Evolutionary conservation across 1,140 invertebrate genomes (phyloP).

Genomic region (Leptoteleia sp.): DNA sequence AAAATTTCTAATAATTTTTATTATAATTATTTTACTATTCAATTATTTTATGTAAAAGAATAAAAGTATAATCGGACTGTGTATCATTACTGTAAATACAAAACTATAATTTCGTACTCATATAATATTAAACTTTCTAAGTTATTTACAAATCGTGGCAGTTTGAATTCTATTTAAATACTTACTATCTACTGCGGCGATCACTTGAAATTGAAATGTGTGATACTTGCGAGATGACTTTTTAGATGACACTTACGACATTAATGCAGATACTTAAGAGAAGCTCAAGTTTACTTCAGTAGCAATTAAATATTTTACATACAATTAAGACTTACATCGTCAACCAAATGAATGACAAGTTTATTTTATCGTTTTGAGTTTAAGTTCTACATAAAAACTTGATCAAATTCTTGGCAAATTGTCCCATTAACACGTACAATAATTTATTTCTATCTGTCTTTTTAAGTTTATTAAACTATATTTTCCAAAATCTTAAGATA

Average conservation of each 20-base stretch:
- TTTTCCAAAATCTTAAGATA: no score
- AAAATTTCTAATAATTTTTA: no score
- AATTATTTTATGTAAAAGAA: no score
- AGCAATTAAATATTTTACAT: constrained; percentile 36
- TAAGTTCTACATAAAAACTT: background rate
- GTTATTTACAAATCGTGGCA: background rate
- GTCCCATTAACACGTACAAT: no score
- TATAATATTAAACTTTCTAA: no score
- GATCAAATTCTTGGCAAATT: no score
- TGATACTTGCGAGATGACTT: background rate
- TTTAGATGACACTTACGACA: constrained; percentile 11
- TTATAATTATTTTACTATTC: no score
- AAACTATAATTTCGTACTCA: background rate
- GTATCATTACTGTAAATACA: no score
- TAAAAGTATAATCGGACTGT: no score
- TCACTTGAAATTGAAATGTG: constrained; percentile 16
- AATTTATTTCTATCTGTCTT: no score
- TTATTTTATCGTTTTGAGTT: constrained; percentile 4
- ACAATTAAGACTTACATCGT: constrained; percentile 3
- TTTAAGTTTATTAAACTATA: no score
- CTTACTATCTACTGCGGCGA: background rate
- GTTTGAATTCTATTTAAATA: background rate
- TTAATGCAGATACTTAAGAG: constrained; percentile 30
- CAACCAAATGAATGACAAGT: background rate
- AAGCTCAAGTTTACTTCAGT: constrained; percentile 17